A percentile compares a stretch with the other conserved stretches of the same genome.
Evolutionary conservation across 2,797 vertebrate species (phyloP).

Genomic region (Xerus rutilus): DNA sequence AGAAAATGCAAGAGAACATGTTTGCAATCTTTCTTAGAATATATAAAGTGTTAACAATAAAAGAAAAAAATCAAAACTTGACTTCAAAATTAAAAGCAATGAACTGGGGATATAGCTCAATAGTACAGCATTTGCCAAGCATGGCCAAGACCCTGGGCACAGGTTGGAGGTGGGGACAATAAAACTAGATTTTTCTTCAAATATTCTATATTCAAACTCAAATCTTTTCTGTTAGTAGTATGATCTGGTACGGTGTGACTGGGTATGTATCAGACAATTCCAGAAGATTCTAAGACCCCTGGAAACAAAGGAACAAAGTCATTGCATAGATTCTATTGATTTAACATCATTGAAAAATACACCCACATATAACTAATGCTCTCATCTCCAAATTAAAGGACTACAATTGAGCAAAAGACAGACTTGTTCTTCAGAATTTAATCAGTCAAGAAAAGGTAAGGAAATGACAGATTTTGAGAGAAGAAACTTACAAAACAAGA

Average conservation of each 20-base stretch:
- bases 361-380: constrained; percentile 19
- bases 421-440: constrained; percentile 14
- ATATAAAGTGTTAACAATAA: constrained; percentile 1
- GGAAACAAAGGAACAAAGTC: not conserved
- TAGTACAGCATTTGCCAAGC: not conserved
- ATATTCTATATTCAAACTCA: constrained; percentile 51
- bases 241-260: not conserved
- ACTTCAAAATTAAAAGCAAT: constrained; percentile 42
- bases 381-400: not conserved
- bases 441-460: not conserved
- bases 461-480: not conserved
- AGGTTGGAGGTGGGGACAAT: not conserved
- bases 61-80: constrained; percentile 20
- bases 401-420: not conserved
- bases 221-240: not conserved
- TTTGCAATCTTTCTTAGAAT: constrained; percentile 2
- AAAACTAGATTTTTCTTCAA: constrained; percentile 58
- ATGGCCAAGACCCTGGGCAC: not conserved
- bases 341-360: constrained; percentile 48
- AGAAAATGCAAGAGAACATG: not conserved
- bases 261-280: constrained; percentile 14
- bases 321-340: not conserved
- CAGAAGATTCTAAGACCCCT: constrained; percentile 27
- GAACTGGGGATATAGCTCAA: not conserved
- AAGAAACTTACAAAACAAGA: constrained; percentile 18